Base-by-base conservation (phyloP, 2,888 invertebrate genomes). In the Sarcophaga rosellei region DNA sequence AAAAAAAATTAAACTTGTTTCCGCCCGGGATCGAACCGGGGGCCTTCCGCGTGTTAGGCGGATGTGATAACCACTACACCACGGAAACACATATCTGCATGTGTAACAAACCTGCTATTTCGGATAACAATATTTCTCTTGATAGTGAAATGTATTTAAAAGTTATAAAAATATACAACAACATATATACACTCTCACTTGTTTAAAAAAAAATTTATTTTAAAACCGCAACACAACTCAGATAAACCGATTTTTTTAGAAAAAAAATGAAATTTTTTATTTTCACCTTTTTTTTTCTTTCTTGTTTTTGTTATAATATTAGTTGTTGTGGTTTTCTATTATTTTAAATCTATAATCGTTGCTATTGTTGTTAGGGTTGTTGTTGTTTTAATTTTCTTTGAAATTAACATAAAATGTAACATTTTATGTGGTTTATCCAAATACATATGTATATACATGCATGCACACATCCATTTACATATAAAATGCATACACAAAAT, bases 21-120 rank as follows among this genome's bases (percentile, higher is more conserved):
- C 86, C 86, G 86, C 86, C 86, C 86, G 86, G 85, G 85, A 92
- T 93, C 93, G 93, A 93, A 93, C 93, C 93, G 93, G 93, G 93
- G 93, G 93, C 93, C 93, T 93, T 93, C 93, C 92, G 93, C 93
- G 93, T 93, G 93, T 93, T 92, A 93, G 93, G 93, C 93, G 92
- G 92, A 93, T 92, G 93, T 93, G 93, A 93, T 93, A 93, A 93
- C 91, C 93, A 90, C 92, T 94, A 92, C 92, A 94, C 93, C 91
- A 92, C 92, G 90, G 92, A 93, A 92, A 92, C 93, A 88, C 87
- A 61, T 84, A 20, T 5, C 0, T 35, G 1, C 3, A 0, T 8
- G 4, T 8, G 1, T 10, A 35, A 35, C 35, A 35, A 35, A 8
- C 35, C 35, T 10, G 35, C 10, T 35, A 35, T 35, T 35, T 35